Evolutionary conservation across 2,113 vertebrate species (phyloP), one percentile per base, ranked within the genome.

Genomic region (Pangasianodon gigas): DNA sequence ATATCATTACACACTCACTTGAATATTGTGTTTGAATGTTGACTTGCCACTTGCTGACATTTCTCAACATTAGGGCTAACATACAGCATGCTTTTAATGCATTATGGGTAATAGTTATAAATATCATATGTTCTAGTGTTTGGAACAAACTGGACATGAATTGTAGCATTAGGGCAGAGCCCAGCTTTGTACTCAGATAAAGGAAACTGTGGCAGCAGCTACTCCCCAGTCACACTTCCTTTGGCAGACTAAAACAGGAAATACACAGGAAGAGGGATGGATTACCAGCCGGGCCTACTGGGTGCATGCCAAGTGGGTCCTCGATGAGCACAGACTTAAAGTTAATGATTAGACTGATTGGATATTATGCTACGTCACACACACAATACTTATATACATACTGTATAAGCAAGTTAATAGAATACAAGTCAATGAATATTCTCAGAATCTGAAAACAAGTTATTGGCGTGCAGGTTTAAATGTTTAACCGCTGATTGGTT

Each of bases 261-360:
- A 18, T 37, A 51, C 41, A 80, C 24, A 77, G 24, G 80, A 48
- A 54, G 14, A n/a, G 37, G 51, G 29, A 32, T 0, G 3, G 29
- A 54, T 54, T 52, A 32, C 26, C 0, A 48, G 19, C 48, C 6
- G 0, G 24, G 11, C 0, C 44, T 14, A 2, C 0, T 5, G 44
- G 5, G 44, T 3, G 3, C 6, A 41, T 37, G 69, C 32, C 32
- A 41, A 19, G 32, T 74, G 65, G 4, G 60, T 62, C 60, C 8
- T 29, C 26, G 7, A 29, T 74, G 18, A 74, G 69, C 16, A 21
- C 1, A 2, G 69, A 44, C 8, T 46, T 44, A 21, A 75, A 77
- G 19, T 46, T 77, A 24, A 77, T 77, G 21, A 37, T 71, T 71
- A 71, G 14, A 14, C 13, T 14, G 5, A 37, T 13, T 13, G 62